Evolutionary conservation across 2,797 vertebrate genomes (phyloP).

Genomic region (Alfaro cultratus): DNA sequence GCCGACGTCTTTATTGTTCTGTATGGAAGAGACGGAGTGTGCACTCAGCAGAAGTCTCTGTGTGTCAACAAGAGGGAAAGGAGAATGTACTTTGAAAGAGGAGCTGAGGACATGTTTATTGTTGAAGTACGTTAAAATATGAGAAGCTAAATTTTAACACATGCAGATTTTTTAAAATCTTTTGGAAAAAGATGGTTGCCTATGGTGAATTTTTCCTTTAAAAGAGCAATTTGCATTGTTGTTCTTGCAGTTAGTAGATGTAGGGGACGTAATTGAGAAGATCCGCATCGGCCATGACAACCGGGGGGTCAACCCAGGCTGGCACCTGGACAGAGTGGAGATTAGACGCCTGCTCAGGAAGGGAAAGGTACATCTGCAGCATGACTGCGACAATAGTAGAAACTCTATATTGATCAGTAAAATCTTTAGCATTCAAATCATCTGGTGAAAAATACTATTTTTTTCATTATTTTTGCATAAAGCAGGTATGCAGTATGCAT

Average conservation of each 20-base stretch:
- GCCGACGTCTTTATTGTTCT: slow-evolving; percentile 92
- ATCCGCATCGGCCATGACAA: slow-evolving; percentile 93
- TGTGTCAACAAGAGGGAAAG: slow-evolving; percentile 97
- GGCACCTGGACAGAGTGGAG: slow-evolving; percentile 92
- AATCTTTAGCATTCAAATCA: neutral
- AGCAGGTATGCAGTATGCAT: neutral
- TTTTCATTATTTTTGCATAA: neutral
- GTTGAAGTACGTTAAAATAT: slow-evolving; percentile 85
- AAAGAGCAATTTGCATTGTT: neutral
- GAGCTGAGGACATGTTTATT: slow-evolving; percentile 93
- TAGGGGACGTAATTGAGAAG: slow-evolving; percentile 95
- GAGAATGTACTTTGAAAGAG: slow-evolving; percentile 92
- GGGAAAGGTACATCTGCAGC: slow-evolving; percentile 83
- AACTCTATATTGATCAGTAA: neutral
- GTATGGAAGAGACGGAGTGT: slow-evolving; percentile 89
- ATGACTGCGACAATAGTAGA: neutral
- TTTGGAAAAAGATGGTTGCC: neutral
- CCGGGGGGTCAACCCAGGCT: slow-evolving; percentile 90
- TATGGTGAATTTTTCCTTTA: neutral
- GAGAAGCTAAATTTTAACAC: neutral
- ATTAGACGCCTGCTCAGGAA: slow-evolving; percentile 93
- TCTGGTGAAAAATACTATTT: neutral
- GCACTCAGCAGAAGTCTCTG: slow-evolving; percentile 89
- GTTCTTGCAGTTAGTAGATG: slow-evolving; percentile 86
- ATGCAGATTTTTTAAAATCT: neutral